Percentiles rank a stretch among this genome's conserved stretches.
phyloP scores from a whole-genome alignment of 1,140 invertebrate species.

The Littorina saxatilis region DNA sequence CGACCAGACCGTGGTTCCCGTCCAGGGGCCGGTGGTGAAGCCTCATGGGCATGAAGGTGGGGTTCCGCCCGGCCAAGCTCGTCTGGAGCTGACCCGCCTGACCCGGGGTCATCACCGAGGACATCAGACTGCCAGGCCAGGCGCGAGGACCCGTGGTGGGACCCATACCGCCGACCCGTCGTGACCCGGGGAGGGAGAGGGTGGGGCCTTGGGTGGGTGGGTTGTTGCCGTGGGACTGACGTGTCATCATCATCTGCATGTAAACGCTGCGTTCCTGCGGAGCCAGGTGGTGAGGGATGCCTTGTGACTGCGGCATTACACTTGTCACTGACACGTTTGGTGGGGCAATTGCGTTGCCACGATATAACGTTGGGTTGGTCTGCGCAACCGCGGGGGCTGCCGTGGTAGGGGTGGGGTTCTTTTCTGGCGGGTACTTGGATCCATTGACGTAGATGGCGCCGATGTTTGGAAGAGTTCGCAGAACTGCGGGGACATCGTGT shows the following conservation, averaged over 20 bases:
- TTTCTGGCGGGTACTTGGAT: slow-evolving; percentile 48
- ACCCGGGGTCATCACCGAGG: slow-evolving; percentile 15
- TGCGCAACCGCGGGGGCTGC: neutral
- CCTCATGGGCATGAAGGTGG: slow-evolving; percentile 50
- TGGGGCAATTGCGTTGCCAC: neutral
- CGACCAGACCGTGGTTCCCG: neutral
- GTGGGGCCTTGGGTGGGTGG: slow-evolving; percentile 7
- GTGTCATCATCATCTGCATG: slow-evolving; percentile 37
- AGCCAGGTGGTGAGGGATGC: slow-evolving; percentile 10
- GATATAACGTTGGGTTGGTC: neutral
- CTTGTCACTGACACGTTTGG: neutral
- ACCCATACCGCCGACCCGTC: neutral
- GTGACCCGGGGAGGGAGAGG: slow-evolving; percentile 24
- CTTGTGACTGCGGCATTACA: neutral
- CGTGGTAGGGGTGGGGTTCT: slow-evolving; percentile 18
- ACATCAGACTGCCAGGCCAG: slow-evolving; percentile 9
- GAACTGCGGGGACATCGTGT: slow-evolving; percentile 45
- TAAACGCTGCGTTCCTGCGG: slow-evolving; percentile 14
- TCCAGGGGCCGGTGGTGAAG: slow-evolving; percentile 49
- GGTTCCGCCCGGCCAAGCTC: neutral
- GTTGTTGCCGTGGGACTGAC: neutral
- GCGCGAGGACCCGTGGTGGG: neutral
- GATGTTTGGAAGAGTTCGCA: slow-evolving; percentile 47
- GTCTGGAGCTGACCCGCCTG: slow-evolving; percentile 13
- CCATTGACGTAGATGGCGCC: slow-evolving; percentile 62